These are phyloP conservation scores for Carterocephalus palaemon DNA, from an alignment of 2,888 invertebrate genomes.

Conservation along the genomic window DNA sequence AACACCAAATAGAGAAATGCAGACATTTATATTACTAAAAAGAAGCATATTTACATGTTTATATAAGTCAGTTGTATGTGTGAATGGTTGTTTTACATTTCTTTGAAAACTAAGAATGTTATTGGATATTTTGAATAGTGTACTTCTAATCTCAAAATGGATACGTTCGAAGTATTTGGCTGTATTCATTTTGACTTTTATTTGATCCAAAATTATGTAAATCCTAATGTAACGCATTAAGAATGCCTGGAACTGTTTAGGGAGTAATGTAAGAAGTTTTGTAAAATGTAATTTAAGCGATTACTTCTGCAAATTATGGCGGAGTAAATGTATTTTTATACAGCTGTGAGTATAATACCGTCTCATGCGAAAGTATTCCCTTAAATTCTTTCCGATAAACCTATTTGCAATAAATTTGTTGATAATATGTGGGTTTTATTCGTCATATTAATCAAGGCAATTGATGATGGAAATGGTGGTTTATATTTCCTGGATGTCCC, in stretches of 20 bases:
- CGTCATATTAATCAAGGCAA: conserved; percentile 15
- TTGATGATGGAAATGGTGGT: no score
- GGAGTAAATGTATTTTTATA: conserved; percentile 33
- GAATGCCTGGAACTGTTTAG: conserved; percentile 59
- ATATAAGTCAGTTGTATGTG: conserved; percentile 33
- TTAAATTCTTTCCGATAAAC: conserved; percentile 54
- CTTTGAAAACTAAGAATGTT: conserved; percentile 48
- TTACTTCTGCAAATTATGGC: conserved; percentile 42
- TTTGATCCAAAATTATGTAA: conserved; percentile 41
- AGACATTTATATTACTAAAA: conserved; percentile 35
- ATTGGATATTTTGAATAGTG: conserved; percentile 29
- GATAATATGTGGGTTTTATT: conserved; percentile 39
- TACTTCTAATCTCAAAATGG: conserved; percentile 48
- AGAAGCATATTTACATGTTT: conserved; percentile 38
- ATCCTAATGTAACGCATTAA: conserved; percentile 56
- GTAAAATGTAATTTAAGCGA: conserved; percentile 49
- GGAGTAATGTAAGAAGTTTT: conserved; percentile 46
- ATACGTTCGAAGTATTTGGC: conserved; percentile 42
- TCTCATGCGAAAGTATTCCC: conserved; percentile 45
- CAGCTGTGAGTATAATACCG: conserved; percentile 27
- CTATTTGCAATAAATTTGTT: conserved; percentile 71
- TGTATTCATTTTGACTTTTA: conserved; percentile 57
- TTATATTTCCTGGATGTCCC: no score
- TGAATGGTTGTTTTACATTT: conserved; percentile 45
- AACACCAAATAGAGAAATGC: conserved; percentile 37